Conservation (phyloP, 2,888 invertebrate species). For the Drosophila barbarae region DNA sequence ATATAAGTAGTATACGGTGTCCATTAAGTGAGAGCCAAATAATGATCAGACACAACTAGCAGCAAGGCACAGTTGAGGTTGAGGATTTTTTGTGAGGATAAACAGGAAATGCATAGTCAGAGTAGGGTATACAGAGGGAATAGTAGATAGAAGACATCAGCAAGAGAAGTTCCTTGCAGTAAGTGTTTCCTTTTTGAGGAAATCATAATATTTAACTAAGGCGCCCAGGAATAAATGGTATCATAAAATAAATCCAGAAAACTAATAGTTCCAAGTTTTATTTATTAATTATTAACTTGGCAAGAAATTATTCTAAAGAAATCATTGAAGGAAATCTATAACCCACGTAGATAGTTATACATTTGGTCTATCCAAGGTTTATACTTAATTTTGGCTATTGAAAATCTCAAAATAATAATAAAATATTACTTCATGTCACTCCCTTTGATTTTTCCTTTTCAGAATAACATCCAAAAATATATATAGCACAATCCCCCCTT, state of each 20-base stretch:
- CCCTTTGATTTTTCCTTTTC: neutral
- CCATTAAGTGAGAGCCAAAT: constrained; percentile 13
- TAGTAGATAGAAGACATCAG: constrained; percentile 16
- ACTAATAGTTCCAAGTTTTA: neutral
- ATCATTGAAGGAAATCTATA: neutral
- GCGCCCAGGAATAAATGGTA: neutral
- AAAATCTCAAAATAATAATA: neutral
- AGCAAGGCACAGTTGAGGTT: constrained; percentile 38
- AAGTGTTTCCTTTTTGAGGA: neutral
- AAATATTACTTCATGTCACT: constrained; percentile 2
- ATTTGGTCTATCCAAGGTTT: too few relatives aligned
- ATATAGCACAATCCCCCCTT: neutral
- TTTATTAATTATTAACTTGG: too few relatives aligned
- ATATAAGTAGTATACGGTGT: constrained; percentile 9
- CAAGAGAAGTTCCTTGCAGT: constrained; percentile 1
- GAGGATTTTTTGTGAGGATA: constrained; percentile 5
- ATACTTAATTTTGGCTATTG: neutral
- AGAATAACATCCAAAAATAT: neutral
- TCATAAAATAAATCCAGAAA: neutral
- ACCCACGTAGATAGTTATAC: neutral
- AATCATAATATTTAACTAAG: constrained; percentile 4
- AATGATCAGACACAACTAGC: constrained; percentile 38
- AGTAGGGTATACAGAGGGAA: constrained; percentile 22
- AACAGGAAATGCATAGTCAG: constrained; percentile 24
- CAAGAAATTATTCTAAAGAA: neutral